phyloP scores from a whole-genome alignment of 1,140 invertebrate genomes.

The Polypedilum vanderplanki region DNA sequence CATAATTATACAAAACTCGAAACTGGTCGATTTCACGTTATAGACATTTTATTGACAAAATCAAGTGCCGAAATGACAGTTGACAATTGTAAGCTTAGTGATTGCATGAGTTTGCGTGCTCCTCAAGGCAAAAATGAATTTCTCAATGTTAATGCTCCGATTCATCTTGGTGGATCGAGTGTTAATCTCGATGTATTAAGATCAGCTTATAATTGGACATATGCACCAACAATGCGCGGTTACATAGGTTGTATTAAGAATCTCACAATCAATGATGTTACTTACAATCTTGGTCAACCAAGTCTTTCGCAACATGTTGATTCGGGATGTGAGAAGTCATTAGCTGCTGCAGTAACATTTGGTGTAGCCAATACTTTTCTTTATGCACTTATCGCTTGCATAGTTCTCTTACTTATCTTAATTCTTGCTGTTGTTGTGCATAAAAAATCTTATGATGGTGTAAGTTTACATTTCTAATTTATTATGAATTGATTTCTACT shows the following conservation, averaged over 20 bases:
- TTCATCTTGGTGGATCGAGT: slow-evolving; percentile 77
- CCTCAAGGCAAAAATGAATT: slow-evolving; percentile 66
- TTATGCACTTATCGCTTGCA: slow-evolving; percentile 73
- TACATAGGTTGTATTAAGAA: slow-evolving; percentile 83
- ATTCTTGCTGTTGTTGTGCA: slow-evolving; percentile 82
- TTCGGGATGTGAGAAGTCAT: slow-evolving; percentile 59
- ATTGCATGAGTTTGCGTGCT: slow-evolving; percentile 60
- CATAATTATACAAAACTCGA: slow-evolving; percentile 65
- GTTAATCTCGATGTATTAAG: slow-evolving; percentile 54
- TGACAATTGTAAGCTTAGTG: slow-evolving; percentile 63
- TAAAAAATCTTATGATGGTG: slow-evolving; percentile 70
- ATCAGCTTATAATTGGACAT: slow-evolving; percentile 54
- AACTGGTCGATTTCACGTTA: slow-evolving; percentile 70
- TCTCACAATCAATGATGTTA: slow-evolving; percentile 70
- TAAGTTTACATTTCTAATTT: neutral
- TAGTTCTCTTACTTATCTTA: slow-evolving; percentile 69
- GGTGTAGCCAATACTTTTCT: slow-evolving; percentile 77
- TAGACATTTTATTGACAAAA: slow-evolving; percentile 70
- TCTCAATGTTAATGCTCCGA: slow-evolving; percentile 79
- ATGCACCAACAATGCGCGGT: slow-evolving; percentile 55
- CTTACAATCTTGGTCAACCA: slow-evolving; percentile 70
- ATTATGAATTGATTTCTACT: neutral
- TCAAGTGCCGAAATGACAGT: slow-evolving; percentile 67
- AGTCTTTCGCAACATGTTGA: slow-evolving; percentile 59
- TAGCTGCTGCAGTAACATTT: slow-evolving; percentile 66